Percentiles rank a stretch among this genome's conserved stretches.
Evolutionary conservation across 1,140 invertebrate species (phyloP).

Genomic region (Neodiprion pinetum): DNA sequence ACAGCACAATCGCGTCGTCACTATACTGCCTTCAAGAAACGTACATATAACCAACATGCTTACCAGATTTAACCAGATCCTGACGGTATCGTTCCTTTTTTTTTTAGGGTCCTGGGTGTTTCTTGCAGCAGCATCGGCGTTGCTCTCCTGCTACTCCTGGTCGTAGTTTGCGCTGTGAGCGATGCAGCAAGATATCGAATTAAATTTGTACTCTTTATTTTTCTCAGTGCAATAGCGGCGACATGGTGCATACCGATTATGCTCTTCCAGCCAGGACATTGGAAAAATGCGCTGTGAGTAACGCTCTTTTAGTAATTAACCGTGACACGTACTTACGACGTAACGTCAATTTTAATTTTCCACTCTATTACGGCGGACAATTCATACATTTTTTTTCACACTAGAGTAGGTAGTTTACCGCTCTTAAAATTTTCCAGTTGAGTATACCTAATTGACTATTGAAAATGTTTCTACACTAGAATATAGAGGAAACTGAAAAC

Average conservation of each 20-base stretch:
- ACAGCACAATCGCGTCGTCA: background rate
- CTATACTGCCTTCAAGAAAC: background rate
- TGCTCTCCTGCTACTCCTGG: slow-evolving; percentile 46
- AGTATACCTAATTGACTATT: too few species aligned
- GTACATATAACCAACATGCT: background rate
- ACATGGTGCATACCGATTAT: slow-evolving; percentile 76
- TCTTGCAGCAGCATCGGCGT: slow-evolving; percentile 48
- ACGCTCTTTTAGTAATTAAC: slow-evolving; percentile 15
- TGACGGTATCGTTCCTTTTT: background rate
- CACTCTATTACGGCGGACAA: slow-evolving; percentile 11
- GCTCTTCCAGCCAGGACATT: slow-evolving; percentile 72
- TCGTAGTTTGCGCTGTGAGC: slow-evolving; percentile 55
- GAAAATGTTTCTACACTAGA: too few species aligned
- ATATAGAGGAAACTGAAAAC: too few species aligned
- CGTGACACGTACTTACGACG: slow-evolving; percentile 2
- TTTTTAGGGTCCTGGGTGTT: slow-evolving; percentile 50
- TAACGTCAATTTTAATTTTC: slow-evolving; percentile 23
- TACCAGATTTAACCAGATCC: too few species aligned
- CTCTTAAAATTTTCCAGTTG: slow-evolving; percentile 4
- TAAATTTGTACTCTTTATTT: slow-evolving; percentile 68
- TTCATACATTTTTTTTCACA: background rate
- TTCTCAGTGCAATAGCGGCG: slow-evolving; percentile 65
- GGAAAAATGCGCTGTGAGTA: slow-evolving; percentile 80
- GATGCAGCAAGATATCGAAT: slow-evolving; percentile 65
- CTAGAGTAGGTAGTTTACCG: background rate